phyloP scores from a whole-genome alignment of 1,140 invertebrate genomes.

The Steinernema khuongi region DNA sequence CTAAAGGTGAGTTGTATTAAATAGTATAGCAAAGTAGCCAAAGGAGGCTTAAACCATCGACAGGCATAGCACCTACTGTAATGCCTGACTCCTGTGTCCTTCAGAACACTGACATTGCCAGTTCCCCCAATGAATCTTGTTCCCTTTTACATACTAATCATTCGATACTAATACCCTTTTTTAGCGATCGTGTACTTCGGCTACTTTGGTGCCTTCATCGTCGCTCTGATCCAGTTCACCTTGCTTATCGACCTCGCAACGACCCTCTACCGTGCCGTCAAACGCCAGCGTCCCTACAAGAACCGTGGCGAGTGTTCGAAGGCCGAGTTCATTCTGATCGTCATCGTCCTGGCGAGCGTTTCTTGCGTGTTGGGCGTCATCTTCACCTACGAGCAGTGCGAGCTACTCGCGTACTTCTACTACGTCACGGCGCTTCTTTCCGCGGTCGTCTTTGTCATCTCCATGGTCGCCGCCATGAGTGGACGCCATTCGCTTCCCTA shows the following conservation, averaged over 20 bases:
- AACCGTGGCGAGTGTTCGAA: slow-evolving; percentile 2
- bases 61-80: no score
- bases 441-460: neutral
- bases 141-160: no score
- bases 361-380: neutral
- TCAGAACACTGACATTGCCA: neutral
- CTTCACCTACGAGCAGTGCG: slow-evolving; percentile 4
- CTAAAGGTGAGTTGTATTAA: neutral
- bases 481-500: neutral
- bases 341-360: neutral
- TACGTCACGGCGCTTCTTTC: neutral
- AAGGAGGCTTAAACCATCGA: no score
- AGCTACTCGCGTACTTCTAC: neutral
- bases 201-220: neutral
- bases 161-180: no score
- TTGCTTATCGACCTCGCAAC: neutral
- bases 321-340: neutral
- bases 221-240: neutral
- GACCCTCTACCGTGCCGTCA: neutral
- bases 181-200: neutral
- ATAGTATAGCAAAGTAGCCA: neutral
- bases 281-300: neutral
- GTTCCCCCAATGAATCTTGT: no score
- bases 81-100: neutral
- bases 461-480: neutral